Evolutionary conservation across 2,797 vertebrate species (phyloP).

Genomic region (Stomatorhinus walkeri): DNA sequence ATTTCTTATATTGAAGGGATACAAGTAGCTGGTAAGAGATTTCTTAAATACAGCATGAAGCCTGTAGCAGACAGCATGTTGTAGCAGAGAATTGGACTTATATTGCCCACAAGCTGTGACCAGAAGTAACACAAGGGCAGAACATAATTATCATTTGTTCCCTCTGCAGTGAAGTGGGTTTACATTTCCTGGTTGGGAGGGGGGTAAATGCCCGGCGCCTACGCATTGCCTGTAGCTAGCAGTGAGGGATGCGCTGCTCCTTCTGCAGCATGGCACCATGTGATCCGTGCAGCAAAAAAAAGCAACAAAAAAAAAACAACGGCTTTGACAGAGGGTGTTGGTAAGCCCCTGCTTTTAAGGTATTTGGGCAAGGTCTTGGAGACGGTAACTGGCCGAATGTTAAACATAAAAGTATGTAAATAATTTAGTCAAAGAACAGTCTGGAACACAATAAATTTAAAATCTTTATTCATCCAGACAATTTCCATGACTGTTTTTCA

Average conservation of each 20-base stretch:
- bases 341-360: background rate
- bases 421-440: background rate
- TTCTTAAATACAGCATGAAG: background rate
- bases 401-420: background rate
- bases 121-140: background rate
- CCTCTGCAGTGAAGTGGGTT: background rate
- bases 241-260: background rate
- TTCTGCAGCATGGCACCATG: background rate
- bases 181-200: background rate
- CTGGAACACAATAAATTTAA: background rate
- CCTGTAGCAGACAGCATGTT: background rate
- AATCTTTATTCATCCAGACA: background rate
- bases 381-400: background rate
- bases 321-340: background rate
- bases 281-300: background rate
- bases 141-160: background rate
- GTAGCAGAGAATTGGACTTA: constrained; percentile 1
- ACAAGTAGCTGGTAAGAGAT: background rate
- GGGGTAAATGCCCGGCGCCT: background rate
- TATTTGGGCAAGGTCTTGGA: background rate
- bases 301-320: background rate
- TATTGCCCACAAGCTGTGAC: background rate
- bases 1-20: background rate
- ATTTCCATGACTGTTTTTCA: background rate
- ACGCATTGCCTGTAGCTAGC: background rate